phyloP scores from a whole-genome alignment of 1,140 invertebrate genomes.

The Lucilia sericata region DNA sequence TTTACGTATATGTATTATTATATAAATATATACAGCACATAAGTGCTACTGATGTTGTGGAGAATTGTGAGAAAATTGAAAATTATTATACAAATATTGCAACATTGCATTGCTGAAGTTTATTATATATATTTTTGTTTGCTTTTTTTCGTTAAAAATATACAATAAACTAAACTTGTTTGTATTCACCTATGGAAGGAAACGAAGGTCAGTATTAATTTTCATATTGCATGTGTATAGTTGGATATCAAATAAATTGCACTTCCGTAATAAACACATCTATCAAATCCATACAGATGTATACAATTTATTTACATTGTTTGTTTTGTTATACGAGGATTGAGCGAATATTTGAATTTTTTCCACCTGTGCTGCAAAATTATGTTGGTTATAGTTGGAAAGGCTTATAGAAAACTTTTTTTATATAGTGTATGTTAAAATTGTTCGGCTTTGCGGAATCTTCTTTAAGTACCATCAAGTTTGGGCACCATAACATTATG shows the following conservation, averaged over 20 bases:
- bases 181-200: not conserved
- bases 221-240: not conserved
- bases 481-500: too few species aligned
- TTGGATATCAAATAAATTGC: not conserved
- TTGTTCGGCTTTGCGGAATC: too few species aligned
- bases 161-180: not conserved
- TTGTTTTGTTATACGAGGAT: not conserved
- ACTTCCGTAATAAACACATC: not conserved
- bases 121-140: constrained; percentile 46
- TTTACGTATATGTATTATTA: not conserved
- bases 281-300: not conserved
- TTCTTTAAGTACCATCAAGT: too few species aligned
- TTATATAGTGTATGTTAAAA: too few species aligned
- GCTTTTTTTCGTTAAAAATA: constrained; percentile 33
- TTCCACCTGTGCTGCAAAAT: too few species aligned
- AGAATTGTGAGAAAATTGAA: too few species aligned
- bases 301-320: not conserved
- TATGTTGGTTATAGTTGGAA: too few species aligned
- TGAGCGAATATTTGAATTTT: not conserved
- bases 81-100: not conserved
- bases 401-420: too few species aligned
- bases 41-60: not conserved
- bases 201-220: constrained; percentile 4
- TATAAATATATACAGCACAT: too few species aligned
- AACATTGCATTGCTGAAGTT: not conserved